phyloP scores from a whole-genome alignment of 2,113 vertebrate genomes.

The Tragelaphus scriptus region DNA sequence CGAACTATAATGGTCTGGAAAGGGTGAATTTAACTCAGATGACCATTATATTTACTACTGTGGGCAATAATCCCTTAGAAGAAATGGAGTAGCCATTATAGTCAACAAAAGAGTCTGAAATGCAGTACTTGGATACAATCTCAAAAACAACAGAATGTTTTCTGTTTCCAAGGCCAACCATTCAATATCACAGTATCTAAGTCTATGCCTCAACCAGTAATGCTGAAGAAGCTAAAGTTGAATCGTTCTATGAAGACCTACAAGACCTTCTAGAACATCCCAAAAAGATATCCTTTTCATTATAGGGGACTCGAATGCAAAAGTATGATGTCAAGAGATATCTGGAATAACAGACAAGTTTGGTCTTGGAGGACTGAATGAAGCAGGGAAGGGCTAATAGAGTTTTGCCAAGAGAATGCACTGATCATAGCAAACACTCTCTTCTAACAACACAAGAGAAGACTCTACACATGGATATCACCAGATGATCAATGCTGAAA shows the following conservation, averaged over 20 bases:
- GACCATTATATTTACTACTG: not conserved
- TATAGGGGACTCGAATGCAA: not conserved
- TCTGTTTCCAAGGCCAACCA: not conserved
- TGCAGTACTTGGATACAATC: not conserved
- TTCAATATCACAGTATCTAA: not conserved
- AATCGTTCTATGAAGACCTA: not conserved
- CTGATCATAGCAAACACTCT: not conserved
- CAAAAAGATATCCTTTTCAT: not conserved
- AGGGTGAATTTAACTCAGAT: not conserved
- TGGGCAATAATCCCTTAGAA: not conserved
- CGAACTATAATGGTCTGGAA: not conserved
- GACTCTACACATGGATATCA: not conserved
- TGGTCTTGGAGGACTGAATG: rapidly evolving
- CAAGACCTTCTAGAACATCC: not conserved
- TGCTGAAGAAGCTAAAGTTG: not conserved
- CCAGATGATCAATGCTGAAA: rapidly evolving
- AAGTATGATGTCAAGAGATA: not conserved
- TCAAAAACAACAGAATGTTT: not conserved
- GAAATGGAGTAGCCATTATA: not conserved
- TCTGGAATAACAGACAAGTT: not conserved
- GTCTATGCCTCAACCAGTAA: not conserved
- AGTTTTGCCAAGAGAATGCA: not conserved
- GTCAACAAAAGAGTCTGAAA: not conserved
- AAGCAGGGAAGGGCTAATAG: not conserved
- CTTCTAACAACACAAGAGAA: not conserved